Conservation (phyloP, 2,888 invertebrate genomes). For the Papilio gigon region DNA sequence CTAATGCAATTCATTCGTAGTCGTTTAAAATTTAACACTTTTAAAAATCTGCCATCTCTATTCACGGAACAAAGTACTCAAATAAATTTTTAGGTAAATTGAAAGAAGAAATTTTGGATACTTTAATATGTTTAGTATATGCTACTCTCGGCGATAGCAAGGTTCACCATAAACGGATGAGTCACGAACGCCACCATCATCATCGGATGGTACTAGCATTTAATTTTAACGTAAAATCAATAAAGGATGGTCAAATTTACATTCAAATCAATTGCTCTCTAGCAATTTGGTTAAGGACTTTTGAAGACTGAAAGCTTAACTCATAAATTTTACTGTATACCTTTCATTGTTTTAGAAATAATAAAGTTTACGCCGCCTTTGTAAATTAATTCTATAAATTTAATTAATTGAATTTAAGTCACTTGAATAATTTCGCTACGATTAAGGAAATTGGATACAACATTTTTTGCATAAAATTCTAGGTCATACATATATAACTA, state of each 20-base stretch:
- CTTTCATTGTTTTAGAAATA: conserved; percentile 21
- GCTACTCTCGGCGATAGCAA: no score
- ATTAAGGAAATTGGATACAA: background rate
- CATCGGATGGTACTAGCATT: background rate
- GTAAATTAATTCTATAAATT: background rate
- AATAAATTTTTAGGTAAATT: background rate
- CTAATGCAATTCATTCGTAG: conserved; percentile 6
- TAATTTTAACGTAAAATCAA: conserved; percentile 11
- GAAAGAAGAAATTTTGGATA: background rate
- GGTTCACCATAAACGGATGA: no score
- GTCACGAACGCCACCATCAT: no score
- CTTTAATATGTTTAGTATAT: background rate
- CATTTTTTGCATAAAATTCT: no score
- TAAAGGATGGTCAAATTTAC: conserved; percentile 8
- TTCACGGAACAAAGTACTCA: background rate
- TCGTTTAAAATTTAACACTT: conserved; percentile 14
- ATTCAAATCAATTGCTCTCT: conserved; percentile 11
- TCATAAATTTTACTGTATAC: conserved; percentile 12
- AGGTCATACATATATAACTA: no score
- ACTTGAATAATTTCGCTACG: background rate
- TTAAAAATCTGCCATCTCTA: background rate
- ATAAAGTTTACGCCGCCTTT: background rate
- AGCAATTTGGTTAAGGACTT: conserved; percentile 13
- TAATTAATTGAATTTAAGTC: background rate
- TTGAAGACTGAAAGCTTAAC: conserved; percentile 8